Evolutionary conservation across 2,888 invertebrate species (phyloP).

Genomic region (Tetragonula carbonaria): DNA sequence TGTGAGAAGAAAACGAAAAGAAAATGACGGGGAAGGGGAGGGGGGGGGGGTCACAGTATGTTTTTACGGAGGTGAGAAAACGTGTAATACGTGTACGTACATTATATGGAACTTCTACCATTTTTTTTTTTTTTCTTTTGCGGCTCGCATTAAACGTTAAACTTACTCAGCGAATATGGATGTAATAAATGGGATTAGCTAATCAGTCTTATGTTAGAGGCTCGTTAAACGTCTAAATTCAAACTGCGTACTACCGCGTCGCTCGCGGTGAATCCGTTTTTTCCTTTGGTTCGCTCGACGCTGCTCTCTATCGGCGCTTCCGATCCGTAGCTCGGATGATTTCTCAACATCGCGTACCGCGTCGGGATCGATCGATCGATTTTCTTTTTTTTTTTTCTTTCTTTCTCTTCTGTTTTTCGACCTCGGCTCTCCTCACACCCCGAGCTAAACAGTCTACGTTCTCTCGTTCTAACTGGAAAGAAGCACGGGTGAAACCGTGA

Average conservation of each 20-base stretch:
- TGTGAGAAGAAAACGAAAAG: neutral
- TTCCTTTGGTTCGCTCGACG: conserved; percentile 38
- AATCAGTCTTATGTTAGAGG: conserved; percentile 84
- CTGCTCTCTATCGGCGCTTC: neutral
- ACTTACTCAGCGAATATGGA: conserved; percentile 82
- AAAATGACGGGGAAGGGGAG: neutral
- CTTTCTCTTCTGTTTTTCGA: conserved; percentile 67
- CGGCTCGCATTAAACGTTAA: conserved; percentile 72
- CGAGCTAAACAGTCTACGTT: conserved; percentile 82
- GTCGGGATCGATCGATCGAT: neutral
- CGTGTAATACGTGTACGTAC: conserved; percentile 27
- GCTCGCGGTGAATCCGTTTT: conserved; percentile 52
- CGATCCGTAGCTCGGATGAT: neutral
- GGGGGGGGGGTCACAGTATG: neutral
- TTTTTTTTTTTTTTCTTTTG: conserved; percentile 50
- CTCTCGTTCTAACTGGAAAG: conserved; percentile 73
- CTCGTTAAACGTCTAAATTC: conserved; percentile 81
- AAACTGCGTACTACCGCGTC: conserved; percentile 76
- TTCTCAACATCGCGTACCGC: neutral
- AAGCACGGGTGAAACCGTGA: conserved; percentile 32
- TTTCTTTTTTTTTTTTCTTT: neutral
- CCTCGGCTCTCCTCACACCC: conserved; percentile 79
- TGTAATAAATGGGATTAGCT: conserved; percentile 82
- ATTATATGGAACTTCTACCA: conserved; percentile 80
- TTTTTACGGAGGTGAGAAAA: conserved; percentile 35